Evolutionary conservation across 2,888 invertebrate species (phyloP), one percentile per base, ranked within the genome.

Genomic region (Aleiodes alternator): DNA sequence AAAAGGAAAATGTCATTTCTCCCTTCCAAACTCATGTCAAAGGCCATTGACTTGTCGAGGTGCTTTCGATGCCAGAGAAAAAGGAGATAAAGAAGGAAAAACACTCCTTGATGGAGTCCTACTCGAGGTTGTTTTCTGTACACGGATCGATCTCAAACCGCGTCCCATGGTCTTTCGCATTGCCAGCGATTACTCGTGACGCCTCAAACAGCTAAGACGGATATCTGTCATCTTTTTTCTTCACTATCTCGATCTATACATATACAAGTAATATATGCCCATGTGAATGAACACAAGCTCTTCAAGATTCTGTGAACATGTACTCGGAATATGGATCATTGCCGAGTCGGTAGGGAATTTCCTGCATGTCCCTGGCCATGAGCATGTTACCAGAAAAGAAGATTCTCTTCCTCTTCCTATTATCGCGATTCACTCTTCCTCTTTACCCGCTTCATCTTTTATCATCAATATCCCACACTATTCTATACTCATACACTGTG

Each of bases 191-290:
- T 72, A 72, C 68, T 72, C 59, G 76, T 69, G 69, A 69, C 71
- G 34, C 61, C 53, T 59, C 82, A 74, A 74, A 75, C 70, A 75
- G 64, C 70, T 43, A 53, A 56, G 59, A 51, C 69, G 53, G 71
- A 64, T 61, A 34, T 72, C 56, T 73, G 71, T n/a, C 50, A 64
- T 75, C 59, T 43, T 48, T 56, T 34, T 71, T 48, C 48, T 12
- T 59, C 12, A 50, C 14, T 6, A 34, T 69, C 23, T 43, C 70
- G 51, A 72, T 69, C 50, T 53, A 66, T 55, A 51, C 29, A 61
- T 53, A 59, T 69, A 59, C 6, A 69, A 61, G 59, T 56, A 68
- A 7, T 34, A 48, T 66, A 38, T 34, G 23, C 23, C 23, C 2
- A 48, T 23, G 38, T 12, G n/a, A 4, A 11, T 55, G 11, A n/a